Evolutionary conservation across 2,888 invertebrate genomes (phyloP).

Genomic region (Spisula solida): DNA sequence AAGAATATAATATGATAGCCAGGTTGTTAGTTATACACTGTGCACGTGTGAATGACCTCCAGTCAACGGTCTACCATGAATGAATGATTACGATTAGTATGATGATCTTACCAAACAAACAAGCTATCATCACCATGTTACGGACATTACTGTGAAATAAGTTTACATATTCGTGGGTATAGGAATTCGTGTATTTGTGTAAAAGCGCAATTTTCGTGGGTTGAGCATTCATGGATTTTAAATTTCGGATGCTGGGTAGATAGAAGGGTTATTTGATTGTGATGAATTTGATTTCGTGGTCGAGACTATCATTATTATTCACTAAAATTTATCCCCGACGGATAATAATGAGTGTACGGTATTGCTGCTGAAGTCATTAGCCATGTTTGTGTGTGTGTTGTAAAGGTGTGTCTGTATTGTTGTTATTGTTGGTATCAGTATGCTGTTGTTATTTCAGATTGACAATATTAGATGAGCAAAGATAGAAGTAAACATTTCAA

Average conservation of each 20-base stretch:
- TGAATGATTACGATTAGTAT: not conserved
- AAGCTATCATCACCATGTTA: not conserved
- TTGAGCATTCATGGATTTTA: no score
- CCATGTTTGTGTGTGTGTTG: not conserved
- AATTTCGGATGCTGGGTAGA: no score
- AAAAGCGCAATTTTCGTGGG: no score
- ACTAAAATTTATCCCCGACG: no score
- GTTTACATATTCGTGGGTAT: no score
- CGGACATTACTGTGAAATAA: not conserved
- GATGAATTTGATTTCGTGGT: no score
- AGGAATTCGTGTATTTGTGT: no score
- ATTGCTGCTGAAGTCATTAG: not conserved
- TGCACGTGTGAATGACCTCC: slow-evolving; percentile 14
- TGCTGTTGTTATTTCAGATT: not conserved
- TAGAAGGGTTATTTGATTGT: no score
- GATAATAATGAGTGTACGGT: no score
- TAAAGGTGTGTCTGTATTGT: not conserved
- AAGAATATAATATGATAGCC: not conserved
- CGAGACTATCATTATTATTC: no score
- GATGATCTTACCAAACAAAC: not conserved
- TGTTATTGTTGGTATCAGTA: not conserved
- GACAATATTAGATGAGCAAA: not conserved
- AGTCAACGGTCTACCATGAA: not conserved
- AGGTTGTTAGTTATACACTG: not conserved
- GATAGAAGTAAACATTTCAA: not conserved